Evolutionary conservation across 2,888 invertebrate species (phyloP).

Genomic region (Fragum fragum): DNA sequence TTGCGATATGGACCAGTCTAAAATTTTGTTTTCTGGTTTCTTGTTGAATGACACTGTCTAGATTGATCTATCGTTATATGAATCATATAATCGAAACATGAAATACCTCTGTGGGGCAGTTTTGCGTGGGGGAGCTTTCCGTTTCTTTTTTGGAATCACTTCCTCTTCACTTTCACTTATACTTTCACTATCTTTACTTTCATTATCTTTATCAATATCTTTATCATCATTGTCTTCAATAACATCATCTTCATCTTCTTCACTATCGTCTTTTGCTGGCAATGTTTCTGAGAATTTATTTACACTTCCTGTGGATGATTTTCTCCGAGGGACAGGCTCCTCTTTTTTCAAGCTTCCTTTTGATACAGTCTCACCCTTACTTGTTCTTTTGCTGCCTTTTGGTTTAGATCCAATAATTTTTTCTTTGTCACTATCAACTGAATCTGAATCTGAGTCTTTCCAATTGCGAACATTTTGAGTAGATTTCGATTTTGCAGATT

Average conservation of each 20-base stretch:
- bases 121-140: slow-evolving; percentile 11
- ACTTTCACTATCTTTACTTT: slow-evolving; percentile 25
- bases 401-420: slow-evolving; percentile 27
- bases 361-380: slow-evolving; percentile 50
- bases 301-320: slow-evolving; percentile 27
- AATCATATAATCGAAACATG: no score
- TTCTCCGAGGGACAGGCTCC: slow-evolving; percentile 8
- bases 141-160: slow-evolving; percentile 14
- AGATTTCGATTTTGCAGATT: slow-evolving; percentile 45
- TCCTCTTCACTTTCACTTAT: slow-evolving; percentile 22
- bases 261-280: slow-evolving; percentile 35
- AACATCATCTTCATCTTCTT: slow-evolving; percentile 38
- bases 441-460: slow-evolving; percentile 51
- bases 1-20: no score
- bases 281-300: slow-evolving; percentile 58
- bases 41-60: no score
- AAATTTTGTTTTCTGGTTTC: no score
- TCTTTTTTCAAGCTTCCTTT: slow-evolving; percentile 33
- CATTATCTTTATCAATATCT: slow-evolving; percentile 38
- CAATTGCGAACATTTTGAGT: slow-evolving; percentile 45
- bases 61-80: no score
- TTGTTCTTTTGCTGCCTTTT: slow-evolving; percentile 41
- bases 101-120: slow-evolving; percentile 27
- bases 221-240: slow-evolving; percentile 34
- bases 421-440: slow-evolving; percentile 42